phyloP scores from a whole-genome alignment of 2,113 vertebrate species.

The Pterocles orientalis region DNA sequence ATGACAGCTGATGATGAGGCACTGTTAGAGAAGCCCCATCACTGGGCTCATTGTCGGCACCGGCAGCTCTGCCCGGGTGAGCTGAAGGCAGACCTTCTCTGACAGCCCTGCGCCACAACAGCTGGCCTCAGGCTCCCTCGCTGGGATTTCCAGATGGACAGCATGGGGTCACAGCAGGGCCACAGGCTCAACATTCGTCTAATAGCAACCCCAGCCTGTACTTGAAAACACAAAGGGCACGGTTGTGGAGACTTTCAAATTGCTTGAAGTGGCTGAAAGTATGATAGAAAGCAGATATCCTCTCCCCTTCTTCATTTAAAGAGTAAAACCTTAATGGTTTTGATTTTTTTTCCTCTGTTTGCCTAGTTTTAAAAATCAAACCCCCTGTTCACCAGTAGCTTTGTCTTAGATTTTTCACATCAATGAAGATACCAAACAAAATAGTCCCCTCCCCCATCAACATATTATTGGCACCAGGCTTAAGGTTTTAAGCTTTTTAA shows the following conservation, averaged over 20 bases:
- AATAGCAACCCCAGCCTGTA: neutral
- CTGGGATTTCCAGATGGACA: neutral
- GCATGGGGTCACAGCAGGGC: neutral
- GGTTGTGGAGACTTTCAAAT: neutral
- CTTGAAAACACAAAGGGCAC: neutral
- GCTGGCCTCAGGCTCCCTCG: neutral
- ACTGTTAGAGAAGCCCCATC: neutral
- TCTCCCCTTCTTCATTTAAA: neutral
- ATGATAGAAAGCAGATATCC: neutral
- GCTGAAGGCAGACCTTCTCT: neutral
- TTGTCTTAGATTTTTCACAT: neutral
- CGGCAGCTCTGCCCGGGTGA: rapidly evolving
- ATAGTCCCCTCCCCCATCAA: rapidly evolving
- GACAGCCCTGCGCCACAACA: rapidly evolving
- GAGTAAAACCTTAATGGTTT: neutral
- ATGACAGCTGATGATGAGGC: neutral
- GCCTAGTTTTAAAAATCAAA: neutral
- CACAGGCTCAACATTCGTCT: neutral
- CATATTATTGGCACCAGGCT: neutral
- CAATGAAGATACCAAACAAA: neutral
- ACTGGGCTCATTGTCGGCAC: neutral
- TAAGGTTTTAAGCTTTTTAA: neutral
- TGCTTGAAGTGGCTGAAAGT: neutral
- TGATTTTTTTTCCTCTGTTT: neutral
- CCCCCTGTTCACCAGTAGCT: neutral